Base-by-base conservation (phyloP, 2,113 vertebrate species). In the Toxotes chatareus region DNA sequence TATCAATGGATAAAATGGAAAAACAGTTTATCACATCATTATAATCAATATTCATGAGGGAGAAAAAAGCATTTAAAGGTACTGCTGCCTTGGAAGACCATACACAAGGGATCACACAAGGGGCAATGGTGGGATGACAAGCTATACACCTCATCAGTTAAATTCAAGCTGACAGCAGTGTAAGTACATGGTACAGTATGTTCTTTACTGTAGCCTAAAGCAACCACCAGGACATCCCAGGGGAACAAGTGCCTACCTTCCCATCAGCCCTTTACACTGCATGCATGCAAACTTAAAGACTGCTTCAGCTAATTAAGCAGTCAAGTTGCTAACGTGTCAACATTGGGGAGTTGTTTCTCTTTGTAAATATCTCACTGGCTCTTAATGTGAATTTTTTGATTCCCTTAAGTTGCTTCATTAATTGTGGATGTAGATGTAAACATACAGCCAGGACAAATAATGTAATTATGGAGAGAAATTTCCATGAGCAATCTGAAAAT, bases 161-260 rank as follows among this genome's bases (percentile, higher is more conserved):
- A 82, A 91, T 82, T 27, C 17, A 73, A 78, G 62, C n/a, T 75
- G 88, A 91, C 86, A 88, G 86, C 64, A 60, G 80, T 76, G 49
- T 51, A 73, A 83, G 69, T 76, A 55, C 73, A 82, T 53, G 21
- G 75, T 63, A 80, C 84, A 87, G 75, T 87, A 87, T 86, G 85
- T 89, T 86, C 83, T 42, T 81, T 74, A 82, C 67, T 63, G 56
- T 46, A 76, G 84, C 84, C 87, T 81, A 49, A 86, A 83, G 78
- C 66, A 71, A 89, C 75, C 51, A 49, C 79, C 32, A 57, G 63
- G 56, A 84, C 72, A 56, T 76, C 79, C 55, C 83, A 69, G 51
- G 77, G 77, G 83, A 71, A 66, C 17, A 8, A 67, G 61, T 5
- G 0, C 44, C 76, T 53, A 69, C 82, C 76, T 80, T 89, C 74